Evolutionary conservation across 2,888 invertebrate species (phyloP), one percentile per base, ranked within the genome.

Genomic region (Pristionchus japonicus): DNA sequence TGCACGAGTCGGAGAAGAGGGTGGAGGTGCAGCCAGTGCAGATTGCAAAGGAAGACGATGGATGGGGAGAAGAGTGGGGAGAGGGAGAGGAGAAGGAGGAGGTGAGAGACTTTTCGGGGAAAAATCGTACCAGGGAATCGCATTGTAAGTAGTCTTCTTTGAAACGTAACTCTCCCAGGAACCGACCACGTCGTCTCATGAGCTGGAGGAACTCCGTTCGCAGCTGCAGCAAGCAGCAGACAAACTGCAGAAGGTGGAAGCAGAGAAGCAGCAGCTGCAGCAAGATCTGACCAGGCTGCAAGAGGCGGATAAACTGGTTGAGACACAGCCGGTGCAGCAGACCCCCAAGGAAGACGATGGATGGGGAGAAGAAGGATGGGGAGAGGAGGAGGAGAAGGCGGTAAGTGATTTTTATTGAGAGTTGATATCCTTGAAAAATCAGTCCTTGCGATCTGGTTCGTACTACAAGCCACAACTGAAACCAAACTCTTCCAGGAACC

Each of bases 341-440:
- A 67, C 15, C 13, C 4, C 20, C 3, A 6, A 67, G 34, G 67
- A 87, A 7, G 87, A 70, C 20, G 74, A 87, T 1, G 89, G 87
- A 83, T 89, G 87, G 89, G 87, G 70, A 7, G 74, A 84, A 40
- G 89, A 89, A 23, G 89, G 43, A 31, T 52, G 77, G 52, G 7
- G 57, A 40, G n/a, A 57, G 43, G 47, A 52, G 37, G 57, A 43
- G 34, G 87, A n/a, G n/a, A n/a, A n/a, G n/a, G n/a, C n/a, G n/a
- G n/a, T n/a, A n/a, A n/a, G n/a, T n/a, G n/a, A n/a, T n/a, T n/a
- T n/a, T n/a, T n/a, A n/a, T n/a, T n/a, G n/a, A n/a, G n/a, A n/a
- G n/a, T n/a, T n/a, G n/a, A n/a, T n/a, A n/a, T n/a, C n/a, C n/a
- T n/a, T n/a, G n/a, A n/a, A n/a, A n/a, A n/a, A n/a, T n/a, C n/a